Base-by-base conservation (phyloP, 1,140 invertebrate genomes). In the Hypothenemus hampei region DNA sequence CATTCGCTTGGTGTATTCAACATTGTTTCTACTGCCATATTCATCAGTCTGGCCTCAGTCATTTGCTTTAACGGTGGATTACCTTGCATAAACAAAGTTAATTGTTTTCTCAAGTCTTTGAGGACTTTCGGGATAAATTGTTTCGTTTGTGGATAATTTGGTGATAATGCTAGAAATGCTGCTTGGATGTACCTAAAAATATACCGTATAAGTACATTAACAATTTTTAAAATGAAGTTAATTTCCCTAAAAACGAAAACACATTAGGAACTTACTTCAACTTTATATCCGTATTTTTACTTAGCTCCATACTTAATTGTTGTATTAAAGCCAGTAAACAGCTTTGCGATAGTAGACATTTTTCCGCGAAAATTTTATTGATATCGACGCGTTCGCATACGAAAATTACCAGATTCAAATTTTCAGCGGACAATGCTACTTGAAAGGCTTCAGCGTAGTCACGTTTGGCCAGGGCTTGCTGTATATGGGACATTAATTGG, bases 311-410 rank as follows among this genome's bases (percentile, higher is more conserved):
- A 3, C 90, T 88, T 3, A 97, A 79, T 69, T 97, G 93, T 71
- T 95, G 91, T 58, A 97, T 89, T 2, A 97, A 78, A 1, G 92
- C 94, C 20, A 97, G 75, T 43, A 97, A 76, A 29, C 95, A 90
- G 60, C 87, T 87, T 66, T 93, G 91, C 46, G 85, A 83, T 10
- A 92, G 73, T 10, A 82, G 77, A 68, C 84, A 88, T 1, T 82
- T 79, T 5, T 65, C 69, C 41, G 79, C 72, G 74, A 97, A 95
- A 11, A 95, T 83, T 57, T 80, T 77, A 5, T 80, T 74, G 0
- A 85, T 83, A 65, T 91, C 85, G 3, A 89, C 87, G 54, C 81
- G 80, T 55, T 92, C 84, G 69, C 93, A 93, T 2, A 91, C 84
- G 59, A 84, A 84, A 59, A 93, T 81, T 7, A 95, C 91, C 20